Conservation (phyloP, 2,888 invertebrate genomes). For the Amblyjoppa fuscipennis region DNA sequence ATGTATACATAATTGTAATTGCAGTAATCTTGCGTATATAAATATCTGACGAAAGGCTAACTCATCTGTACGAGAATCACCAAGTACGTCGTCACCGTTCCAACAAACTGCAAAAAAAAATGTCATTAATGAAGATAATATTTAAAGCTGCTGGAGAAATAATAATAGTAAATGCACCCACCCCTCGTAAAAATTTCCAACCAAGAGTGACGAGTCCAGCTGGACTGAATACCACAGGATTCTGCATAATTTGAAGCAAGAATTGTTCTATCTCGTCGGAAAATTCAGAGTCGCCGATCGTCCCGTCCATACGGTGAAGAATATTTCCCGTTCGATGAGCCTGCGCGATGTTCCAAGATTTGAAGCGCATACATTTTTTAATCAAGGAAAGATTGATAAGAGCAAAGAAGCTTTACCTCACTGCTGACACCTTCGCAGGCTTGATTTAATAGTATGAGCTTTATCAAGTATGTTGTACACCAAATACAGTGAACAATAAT, state of each 20-base stretch:
- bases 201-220: conserved; percentile 65
- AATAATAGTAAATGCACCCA: conserved; percentile 36
- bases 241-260: conserved; percentile 62
- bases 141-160: not conserved
- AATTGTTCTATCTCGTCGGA: conserved; percentile 60
- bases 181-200: conserved; percentile 52
- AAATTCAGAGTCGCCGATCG: conserved; percentile 25
- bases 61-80: conserved; percentile 44
- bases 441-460: conserved; percentile 43
- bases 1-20: not conserved
- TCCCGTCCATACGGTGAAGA: conserved; percentile 39
- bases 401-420: conserved; percentile 34
- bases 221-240: conserved; percentile 64
- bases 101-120: conserved; percentile 28
- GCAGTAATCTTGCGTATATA: not conserved
- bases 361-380: not conserved
- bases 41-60: not conserved
- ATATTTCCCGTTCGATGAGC: conserved; percentile 51
- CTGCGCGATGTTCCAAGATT: conserved; percentile 11
- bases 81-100: conserved; percentile 27
- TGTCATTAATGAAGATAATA: not conserved
- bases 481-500: not conserved
- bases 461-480: not conserved
- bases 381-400: not conserved
- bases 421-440: conserved; percentile 18